Evolutionary conservation across 2,888 invertebrate species (phyloP), one percentile per base, ranked within the genome.

Genomic region (Diogma glabrata): DNA sequence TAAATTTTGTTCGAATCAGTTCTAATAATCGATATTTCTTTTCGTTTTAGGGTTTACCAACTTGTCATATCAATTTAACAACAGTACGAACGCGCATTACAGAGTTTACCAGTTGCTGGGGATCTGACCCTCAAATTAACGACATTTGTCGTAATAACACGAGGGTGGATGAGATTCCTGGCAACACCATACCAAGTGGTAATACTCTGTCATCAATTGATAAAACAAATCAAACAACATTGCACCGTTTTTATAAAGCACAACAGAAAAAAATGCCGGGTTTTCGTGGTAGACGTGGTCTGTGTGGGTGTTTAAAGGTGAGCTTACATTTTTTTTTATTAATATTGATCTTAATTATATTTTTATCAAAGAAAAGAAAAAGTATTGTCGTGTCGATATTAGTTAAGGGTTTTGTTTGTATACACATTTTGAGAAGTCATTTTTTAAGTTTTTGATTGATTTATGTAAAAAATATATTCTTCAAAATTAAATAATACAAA

Each of bases 271-370:
- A 70, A 60, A 82, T 84, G 85, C 84, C 84, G 66, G 82, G 83
- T 22, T 70, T 70, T 55, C 60, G 70, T 10, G 70, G 82, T 55
- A 75, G 78, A 61, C 75, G 80, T 63, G 70, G 65, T 53, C 77
- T 78, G 76, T 89, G 89, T 76, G 87, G 88, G 62, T 89, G 89
- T 65, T 73, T 89, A 57, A 86, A 89, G 79, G 89, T 88, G 66
- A 74, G 72, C 64, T 19, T 4, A 12, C 16, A 14, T 14, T 14
- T 36, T 36, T 7, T 36, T 36, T 36, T 14, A 33, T 33, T 12
- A 8, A 33, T n/a, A 12, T 33, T 12, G 8, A 12, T 33, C n/a
- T 33, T 8, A 33, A 12, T 8, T 33, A 4, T 33, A n/a, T n/a
- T n/a, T n/a, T n/a, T n/a, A n/a, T n/a, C n/a, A n/a, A n/a, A n/a